These are phyloP conservation scores for Trypoxylon attenuatum DNA, from an alignment of 2,888 invertebrate species.

Conservation along the genomic window DNA sequence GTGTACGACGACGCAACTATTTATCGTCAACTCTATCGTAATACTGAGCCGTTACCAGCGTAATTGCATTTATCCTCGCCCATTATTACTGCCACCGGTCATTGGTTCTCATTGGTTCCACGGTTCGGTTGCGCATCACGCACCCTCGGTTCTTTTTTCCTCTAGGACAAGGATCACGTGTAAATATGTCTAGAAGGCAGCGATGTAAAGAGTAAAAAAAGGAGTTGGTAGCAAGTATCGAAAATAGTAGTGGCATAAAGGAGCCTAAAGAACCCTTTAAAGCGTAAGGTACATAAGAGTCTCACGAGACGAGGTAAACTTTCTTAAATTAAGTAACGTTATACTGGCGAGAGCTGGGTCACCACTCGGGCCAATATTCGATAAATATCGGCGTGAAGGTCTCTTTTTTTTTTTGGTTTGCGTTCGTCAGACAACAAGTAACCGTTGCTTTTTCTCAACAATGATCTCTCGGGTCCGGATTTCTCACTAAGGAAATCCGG, in stretches of 20 bases:
- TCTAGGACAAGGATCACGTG: not conserved
- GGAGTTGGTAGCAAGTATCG: constrained; percentile 31
- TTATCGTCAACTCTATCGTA: not conserved
- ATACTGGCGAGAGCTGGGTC: constrained; percentile 72
- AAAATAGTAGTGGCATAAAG: constrained; percentile 37
- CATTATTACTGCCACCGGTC: not conserved
- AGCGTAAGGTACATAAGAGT: constrained; percentile 37
- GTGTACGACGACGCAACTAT: not conserved
- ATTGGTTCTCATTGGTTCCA: too few relatives aligned
- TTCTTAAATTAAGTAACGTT: constrained; percentile 52
- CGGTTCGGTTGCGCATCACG: not conserved
- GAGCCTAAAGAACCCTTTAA: constrained; percentile 32
- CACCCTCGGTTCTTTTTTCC: too few relatives aligned
- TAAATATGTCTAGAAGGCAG: too few relatives aligned
- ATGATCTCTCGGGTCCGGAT: too few relatives aligned
- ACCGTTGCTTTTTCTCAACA: constrained; percentile 30
- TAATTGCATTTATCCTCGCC: not conserved
- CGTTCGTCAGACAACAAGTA: constrained; percentile 10
- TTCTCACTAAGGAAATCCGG: too few relatives aligned
- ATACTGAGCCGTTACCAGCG: not conserved
- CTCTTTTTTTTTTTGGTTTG: constrained; percentile 19
- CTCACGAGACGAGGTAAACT: constrained; percentile 39
- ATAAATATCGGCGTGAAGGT: constrained; percentile 72
- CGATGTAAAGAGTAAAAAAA: constrained; percentile 36
- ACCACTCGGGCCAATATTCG: constrained; percentile 73